Base-by-base conservation (phyloP, 1,140 invertebrate genomes). In the Atta texana region DNA sequence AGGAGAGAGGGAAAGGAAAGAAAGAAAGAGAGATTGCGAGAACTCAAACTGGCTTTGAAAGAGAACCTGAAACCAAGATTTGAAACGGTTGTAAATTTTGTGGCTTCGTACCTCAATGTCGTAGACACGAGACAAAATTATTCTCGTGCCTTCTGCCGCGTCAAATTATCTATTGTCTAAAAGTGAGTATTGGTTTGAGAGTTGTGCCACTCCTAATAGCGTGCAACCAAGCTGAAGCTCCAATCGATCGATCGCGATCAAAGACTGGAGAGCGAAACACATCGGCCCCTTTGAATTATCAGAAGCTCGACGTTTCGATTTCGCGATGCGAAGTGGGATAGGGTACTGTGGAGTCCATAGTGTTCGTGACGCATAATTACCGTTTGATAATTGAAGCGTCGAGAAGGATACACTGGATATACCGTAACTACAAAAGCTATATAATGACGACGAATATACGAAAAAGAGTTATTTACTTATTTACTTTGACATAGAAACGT, bases 331-430 rank as follows among this genome's bases (percentile, higher is more conserved):
- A 75, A 74, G 28, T 49, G 24, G 57, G 14, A 12, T 51, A 74
- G 31, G 31, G 18, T 44, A 69, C 10, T 18, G 68, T 53, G 28
- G 31, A 31, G 77, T 31, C 28, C 28, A 61, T 74, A 74, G 69
- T 84, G 80, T 39, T 84, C 28, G 18, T 84, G 80, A 84, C 69
- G 80, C 69, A 84, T 84, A 84, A 84, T 84, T 84, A 84, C 69
- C 28, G 80, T 84, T 84, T 84, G 69, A 63, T 84, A 84, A 84
- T 84, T 75, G 55, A 75, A 84, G 53, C 68, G 24, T 82, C 57
- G 68, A 75, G 69, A 34, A 61, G 31, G 64, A 12, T 81, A 39
- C 21, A 21, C 10, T 10, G 21, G 21, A 34, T 72, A 34, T 21
- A 53, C 12, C 18, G 7, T 18, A 18, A 5, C 39, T 51, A 61